phyloP scores from a whole-genome alignment of 2,888 invertebrate species.

The Choristoneura rosaceana region DNA sequence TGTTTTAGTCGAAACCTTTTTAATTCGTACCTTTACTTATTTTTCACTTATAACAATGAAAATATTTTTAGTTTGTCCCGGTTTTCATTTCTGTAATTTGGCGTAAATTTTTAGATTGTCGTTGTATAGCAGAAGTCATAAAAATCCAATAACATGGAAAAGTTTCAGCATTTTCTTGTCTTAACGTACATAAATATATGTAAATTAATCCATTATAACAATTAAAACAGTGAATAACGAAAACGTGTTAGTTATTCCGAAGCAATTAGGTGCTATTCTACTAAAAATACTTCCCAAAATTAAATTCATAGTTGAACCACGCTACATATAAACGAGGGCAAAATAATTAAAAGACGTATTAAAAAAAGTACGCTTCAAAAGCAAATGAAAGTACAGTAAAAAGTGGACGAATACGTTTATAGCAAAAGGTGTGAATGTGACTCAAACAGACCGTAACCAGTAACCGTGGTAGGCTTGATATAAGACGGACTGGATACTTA shows the following conservation, averaged over 20 bases:
- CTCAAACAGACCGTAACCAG: constrained; percentile 4
- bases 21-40: no score
- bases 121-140: neutral
- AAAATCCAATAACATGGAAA: neutral
- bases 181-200: neutral
- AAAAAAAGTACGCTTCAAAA: constrained; percentile 1
- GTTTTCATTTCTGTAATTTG: neutral
- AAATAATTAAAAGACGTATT: constrained; percentile 8
- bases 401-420: constrained; percentile 11
- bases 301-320: neutral
- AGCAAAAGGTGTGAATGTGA: constrained; percentile 22
- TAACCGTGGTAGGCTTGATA: neutral
- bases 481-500: neutral
- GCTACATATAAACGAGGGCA: neutral
- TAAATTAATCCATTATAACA: neutral
- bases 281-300: neutral
- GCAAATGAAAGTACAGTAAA: constrained; percentile 20
- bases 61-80: neutral
- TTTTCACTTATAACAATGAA: no score
- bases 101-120: neutral
- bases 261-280: neutral
- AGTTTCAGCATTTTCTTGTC: neutral
- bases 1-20: no score
- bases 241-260: neutral
- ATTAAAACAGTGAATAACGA: neutral